phyloP scores from a whole-genome alignment of 2,797 vertebrate genomes.

The Xiphophorus birchmanni region DNA sequence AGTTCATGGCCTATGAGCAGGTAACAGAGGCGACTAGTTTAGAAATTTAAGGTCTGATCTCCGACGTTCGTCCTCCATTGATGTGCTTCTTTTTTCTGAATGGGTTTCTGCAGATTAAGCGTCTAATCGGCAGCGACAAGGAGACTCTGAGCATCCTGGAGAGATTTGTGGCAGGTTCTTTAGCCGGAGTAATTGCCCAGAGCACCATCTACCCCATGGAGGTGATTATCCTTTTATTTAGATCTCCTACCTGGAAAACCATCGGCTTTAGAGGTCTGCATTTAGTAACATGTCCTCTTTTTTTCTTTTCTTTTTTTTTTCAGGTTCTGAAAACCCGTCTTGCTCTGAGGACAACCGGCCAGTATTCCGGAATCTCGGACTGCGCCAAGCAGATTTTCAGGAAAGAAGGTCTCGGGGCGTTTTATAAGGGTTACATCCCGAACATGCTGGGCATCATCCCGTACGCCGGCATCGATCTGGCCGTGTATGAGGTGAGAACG shows the following conservation, averaged over 20 bases:
- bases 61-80: accelerated
- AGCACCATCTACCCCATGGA: conserved; percentile 98
- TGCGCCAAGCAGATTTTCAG: conserved; percentile 91
- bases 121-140: conserved; percentile 87
- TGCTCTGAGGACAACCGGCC: conserved; percentile 89
- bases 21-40: conserved; percentile 61
- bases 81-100: background rate
- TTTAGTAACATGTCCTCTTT: background rate
- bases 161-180: conserved; percentile 89
- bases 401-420: conserved; percentile 87
- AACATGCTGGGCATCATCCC: conserved; percentile 98
- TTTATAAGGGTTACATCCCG: conserved; percentile 96
- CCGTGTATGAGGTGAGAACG: conserved; percentile 91
- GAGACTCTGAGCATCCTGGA: conserved; percentile 88
- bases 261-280: too few relatives aligned
- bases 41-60: accelerated
- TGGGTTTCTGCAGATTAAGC: conserved; percentile 84
- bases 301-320: conserved; percentile 10
- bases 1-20: conserved; percentile 99
- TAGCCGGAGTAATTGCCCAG: conserved; percentile 93
- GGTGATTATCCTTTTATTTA: conserved; percentile 75
- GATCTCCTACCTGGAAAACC: background rate
- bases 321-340: conserved; percentile 96
- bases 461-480: conserved; percentile 95
- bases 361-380: conserved; percentile 89